These are phyloP conservation scores for Euphysa ruthae DNA, from an alignment of 30 jellyfish, hydroid and myxozoan genomes.

Conservation along the genomic window DNA sequence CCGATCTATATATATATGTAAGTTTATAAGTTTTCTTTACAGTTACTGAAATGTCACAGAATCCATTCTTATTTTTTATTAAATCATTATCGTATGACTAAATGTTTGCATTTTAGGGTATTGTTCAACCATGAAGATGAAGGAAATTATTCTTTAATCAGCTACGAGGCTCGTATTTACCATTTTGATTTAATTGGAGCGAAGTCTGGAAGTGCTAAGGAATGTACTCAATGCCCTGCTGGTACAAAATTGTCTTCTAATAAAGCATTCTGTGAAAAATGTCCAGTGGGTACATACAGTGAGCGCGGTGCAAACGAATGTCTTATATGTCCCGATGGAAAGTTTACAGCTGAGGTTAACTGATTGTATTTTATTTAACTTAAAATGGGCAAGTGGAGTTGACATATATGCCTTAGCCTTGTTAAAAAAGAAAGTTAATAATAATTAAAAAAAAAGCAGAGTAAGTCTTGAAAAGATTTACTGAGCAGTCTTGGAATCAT, in stretches of 20 bases:
- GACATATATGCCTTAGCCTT: too few relatives aligned
- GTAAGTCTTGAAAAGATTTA: too few relatives aligned
- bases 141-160: constrained; percentile 43
- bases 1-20: too few relatives aligned
- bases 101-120: constrained; percentile 24
- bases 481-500: too few relatives aligned
- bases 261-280: constrained; percentile 46
- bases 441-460: too few relatives aligned
- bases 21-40: too few relatives aligned
- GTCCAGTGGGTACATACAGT: constrained; percentile 82
- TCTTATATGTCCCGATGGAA: constrained; percentile 46
- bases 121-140: constrained; percentile 79
- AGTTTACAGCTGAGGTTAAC: constrained; percentile 50
- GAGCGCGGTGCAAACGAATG: constrained; percentile 48
- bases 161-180: constrained; percentile 73
- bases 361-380: too few relatives aligned
- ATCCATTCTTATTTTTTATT: background rate
- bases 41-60: too few relatives aligned
- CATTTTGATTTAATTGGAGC: constrained; percentile 55
- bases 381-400: too few relatives aligned
- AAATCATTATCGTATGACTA: background rate
- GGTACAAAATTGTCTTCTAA: constrained; percentile 53
- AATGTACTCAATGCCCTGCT: constrained; percentile 49
- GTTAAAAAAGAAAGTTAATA: too few relatives aligned
- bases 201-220: constrained; percentile 37